These are phyloP conservation scores for Drosophila nannoptera DNA, from an alignment of 1,140 invertebrate species.

Conservation along the genomic window DNA sequence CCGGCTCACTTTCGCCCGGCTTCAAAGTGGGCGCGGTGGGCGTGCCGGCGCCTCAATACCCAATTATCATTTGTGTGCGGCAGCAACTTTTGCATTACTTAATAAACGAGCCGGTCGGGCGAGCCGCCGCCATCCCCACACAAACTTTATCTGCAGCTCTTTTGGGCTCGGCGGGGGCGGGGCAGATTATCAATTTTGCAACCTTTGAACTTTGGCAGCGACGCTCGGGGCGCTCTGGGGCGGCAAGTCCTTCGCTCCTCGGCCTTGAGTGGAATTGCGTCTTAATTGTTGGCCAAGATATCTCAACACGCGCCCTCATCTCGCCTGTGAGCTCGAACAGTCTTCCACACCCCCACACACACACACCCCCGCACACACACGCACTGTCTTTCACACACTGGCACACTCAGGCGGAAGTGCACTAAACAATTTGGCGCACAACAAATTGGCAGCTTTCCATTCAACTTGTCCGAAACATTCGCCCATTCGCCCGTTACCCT, in stretches of 20 bases:
- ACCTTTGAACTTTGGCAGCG: conserved; percentile 70
- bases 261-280: conserved; percentile 59
- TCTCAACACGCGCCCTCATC: conserved; percentile 40
- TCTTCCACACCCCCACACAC: conserved; percentile 27
- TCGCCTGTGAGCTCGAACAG: conserved; percentile 37
- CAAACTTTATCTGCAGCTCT: conserved; percentile 60
- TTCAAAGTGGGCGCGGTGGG: not conserved
- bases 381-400: conserved; percentile 4
- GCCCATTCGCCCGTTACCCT: not conserved
- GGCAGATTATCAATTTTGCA: conserved; percentile 64
- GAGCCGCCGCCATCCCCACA: conserved; percentile 23
- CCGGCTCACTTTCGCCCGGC: conserved; percentile 12
- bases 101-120: conserved; percentile 52
- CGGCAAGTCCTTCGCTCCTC: too few relatives aligned
- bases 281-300: conserved; percentile 59
- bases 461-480: conserved; percentile 49
- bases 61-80: conserved; percentile 72
- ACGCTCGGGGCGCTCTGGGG: not conserved
- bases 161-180: not conserved
- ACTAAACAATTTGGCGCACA: conserved; percentile 47
- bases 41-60: conserved; percentile 52
- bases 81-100: conserved; percentile 69
- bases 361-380: conserved; percentile 33
- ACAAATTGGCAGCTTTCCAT: conserved; percentile 53
- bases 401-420: conserved; percentile 1